These are phyloP conservation scores for Atractosteus spatula DNA, from an alignment of 2,113 vertebrate genomes.

Conservation along the genomic window DNA sequence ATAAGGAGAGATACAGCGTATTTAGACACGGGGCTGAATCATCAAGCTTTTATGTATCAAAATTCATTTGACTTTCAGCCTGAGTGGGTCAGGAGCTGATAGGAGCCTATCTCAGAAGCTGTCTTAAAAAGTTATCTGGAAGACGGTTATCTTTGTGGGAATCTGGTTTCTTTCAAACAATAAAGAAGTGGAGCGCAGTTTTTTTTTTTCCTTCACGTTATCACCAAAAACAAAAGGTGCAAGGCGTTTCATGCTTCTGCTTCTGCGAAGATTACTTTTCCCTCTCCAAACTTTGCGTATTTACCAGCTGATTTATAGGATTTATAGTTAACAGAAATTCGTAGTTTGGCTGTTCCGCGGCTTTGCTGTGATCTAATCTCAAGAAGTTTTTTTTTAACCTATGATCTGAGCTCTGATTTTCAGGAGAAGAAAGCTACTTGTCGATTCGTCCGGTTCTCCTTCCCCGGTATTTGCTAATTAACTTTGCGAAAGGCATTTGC, in stretches of 20 bases:
- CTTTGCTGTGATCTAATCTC: too few relatives aligned
- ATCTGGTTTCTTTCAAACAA: constrained; percentile 5
- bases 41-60: background rate
- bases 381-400: too few relatives aligned
- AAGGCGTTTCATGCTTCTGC: background rate
- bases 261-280: background rate
- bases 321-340: too few relatives aligned
- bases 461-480: background rate
- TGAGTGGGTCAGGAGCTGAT: background rate
- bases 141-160: background rate
- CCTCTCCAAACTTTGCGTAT: background rate
- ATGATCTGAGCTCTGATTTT: background rate
- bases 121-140: constrained; percentile 8
- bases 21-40: too few relatives aligned
- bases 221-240: constrained; percentile 3
- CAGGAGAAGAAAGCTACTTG: too few relatives aligned
- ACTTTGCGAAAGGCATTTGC: background rate
- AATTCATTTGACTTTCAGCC: background rate
- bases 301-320: background rate
- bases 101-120: background rate
- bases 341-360: too few relatives aligned
- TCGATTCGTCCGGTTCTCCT: background rate
- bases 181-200: background rate
- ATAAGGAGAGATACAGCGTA: background rate
- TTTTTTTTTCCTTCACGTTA: background rate